Percentiles rank a stretch among this genome's conserved stretches.
phyloP scores from a whole-genome alignment of 2,888 invertebrate genomes.

The Parnassius glacialis region DNA sequence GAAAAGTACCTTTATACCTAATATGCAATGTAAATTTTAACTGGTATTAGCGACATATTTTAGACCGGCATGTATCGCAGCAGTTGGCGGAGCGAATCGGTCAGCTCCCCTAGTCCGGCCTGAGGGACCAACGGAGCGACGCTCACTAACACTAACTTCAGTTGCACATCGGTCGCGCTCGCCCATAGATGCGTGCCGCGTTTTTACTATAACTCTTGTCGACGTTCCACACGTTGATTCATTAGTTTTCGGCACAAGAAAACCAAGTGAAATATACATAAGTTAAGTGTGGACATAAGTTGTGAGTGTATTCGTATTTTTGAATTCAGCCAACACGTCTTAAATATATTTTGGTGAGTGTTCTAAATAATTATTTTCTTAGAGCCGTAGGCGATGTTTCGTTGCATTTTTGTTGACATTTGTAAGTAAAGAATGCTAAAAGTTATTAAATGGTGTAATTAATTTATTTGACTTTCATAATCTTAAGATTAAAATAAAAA shows the following conservation, averaged over 20 bases:
- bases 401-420: constrained; percentile 53
- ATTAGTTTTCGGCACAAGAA: constrained; percentile 69
- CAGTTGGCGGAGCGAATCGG: constrained; percentile 54
- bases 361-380: constrained; percentile 25
- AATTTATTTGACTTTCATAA: no score
- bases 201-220: constrained; percentile 28
- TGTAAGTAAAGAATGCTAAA: constrained; percentile 1
- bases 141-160: constrained; percentile 34
- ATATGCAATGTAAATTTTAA: constrained; percentile 38
- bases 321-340: constrained; percentile 27
- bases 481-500: no score
- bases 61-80: constrained; percentile 17
- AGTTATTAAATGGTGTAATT: no score
- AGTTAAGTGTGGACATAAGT: constrained; percentile 35
- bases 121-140: constrained; percentile 49
- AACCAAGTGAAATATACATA: constrained; percentile 66
- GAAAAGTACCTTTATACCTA: no score
- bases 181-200: constrained; percentile 31
- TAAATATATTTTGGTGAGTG: constrained; percentile 51
- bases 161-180: constrained; percentile 44
- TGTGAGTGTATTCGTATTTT: constrained; percentile 51
- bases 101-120: constrained; percentile 47
- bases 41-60: constrained; percentile 38
- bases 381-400: constrained; percentile 8
- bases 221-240: constrained; percentile 49